Evolutionary conservation across 2,888 invertebrate genomes (phyloP), one percentile per base, ranked within the genome.

Genomic region (Eurytoma californica): DNA sequence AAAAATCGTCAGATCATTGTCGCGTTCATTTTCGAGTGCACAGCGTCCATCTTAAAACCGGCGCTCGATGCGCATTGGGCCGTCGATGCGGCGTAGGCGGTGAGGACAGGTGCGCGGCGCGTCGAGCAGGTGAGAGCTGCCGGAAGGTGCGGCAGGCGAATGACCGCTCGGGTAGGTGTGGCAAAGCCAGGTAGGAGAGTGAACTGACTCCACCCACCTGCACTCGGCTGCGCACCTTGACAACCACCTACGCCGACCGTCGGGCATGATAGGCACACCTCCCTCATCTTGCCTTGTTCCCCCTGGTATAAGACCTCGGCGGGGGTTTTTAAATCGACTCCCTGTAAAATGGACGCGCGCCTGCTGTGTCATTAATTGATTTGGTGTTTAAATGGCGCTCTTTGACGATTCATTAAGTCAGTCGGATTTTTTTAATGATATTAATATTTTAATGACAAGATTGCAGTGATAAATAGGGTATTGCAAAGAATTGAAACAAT

Each of bases 201-300:
- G 65, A 7, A 73, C 63, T 84, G 82, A 84, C 86, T 85, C 86
- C 86, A 83, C 86, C 86, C 83, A 86, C 84, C 84, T 86, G 83
- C 80, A 9, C 30, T 9, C 61, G 9, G 28, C 13, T 3, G 61
- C 61, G 85, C 78, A 76, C 77, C 24, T 3, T 30, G 39, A 61
- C 53, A 5, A 28, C 57, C 63, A 39, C 72, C 68, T 60, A 53
- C 53, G 13, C 60, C 9, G 18, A 3, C 3, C n/a, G 57, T 13
- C 51, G 58, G 39, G 39, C 9, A 39, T 39, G 1, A 1, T 7
- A 39, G 39, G 39, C 39, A 39, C 39, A 39, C 39, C 39, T 39
- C 39, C 39, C 39, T 39, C 39, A 9, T 0, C 39, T 39, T 39
- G 39, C 39, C 39, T 39, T 9, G 63, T 76, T 55, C 16, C 24